phyloP scores from a whole-genome alignment of 1,140 invertebrate genomes.

The Galleria mellonella region DNA sequence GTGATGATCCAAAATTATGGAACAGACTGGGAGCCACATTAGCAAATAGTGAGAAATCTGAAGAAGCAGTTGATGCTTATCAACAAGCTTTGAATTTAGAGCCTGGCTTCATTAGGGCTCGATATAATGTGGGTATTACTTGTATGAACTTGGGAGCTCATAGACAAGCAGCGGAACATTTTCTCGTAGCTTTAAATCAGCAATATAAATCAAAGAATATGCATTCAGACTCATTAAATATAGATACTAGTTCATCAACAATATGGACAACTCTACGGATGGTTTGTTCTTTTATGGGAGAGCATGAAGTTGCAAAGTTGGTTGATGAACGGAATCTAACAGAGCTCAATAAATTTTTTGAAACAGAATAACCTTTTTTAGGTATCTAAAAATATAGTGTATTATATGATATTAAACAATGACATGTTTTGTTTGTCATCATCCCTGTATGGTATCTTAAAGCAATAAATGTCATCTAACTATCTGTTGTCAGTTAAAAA shows the following conservation, averaged over 20 bases:
- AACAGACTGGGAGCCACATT: constrained; percentile 97
- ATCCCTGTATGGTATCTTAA: no score
- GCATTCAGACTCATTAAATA: constrained; percentile 42
- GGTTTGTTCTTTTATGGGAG: constrained; percentile 90
- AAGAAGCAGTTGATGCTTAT: constrained; percentile 97
- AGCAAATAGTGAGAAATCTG: constrained; percentile 95
- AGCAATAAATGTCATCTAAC: no score
- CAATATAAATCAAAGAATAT: constrained; percentile 84
- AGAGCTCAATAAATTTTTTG: constrained; percentile 80
- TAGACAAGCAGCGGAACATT: constrained; percentile 96
- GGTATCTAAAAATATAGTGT: not conserved
- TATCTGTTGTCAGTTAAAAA: no score
- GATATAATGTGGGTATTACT: constrained; percentile 98
- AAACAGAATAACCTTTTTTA: constrained; percentile 65
- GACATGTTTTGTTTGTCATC: no score
- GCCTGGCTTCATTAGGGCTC: constrained; percentile 96
- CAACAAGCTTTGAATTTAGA: constrained; percentile 91
- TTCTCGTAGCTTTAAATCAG: constrained; percentile 93
- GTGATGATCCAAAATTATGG: constrained; percentile 95
- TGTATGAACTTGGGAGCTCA: constrained; percentile 97
- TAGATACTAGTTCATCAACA: constrained; percentile 84
- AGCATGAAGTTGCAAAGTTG: constrained; percentile 83
- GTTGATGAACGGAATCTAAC: constrained; percentile 83
- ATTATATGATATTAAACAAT: no score
- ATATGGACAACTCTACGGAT: constrained; percentile 97